Evolutionary conservation across 2,888 invertebrate species (phyloP).

Genomic region (Bellardia pandia): DNA sequence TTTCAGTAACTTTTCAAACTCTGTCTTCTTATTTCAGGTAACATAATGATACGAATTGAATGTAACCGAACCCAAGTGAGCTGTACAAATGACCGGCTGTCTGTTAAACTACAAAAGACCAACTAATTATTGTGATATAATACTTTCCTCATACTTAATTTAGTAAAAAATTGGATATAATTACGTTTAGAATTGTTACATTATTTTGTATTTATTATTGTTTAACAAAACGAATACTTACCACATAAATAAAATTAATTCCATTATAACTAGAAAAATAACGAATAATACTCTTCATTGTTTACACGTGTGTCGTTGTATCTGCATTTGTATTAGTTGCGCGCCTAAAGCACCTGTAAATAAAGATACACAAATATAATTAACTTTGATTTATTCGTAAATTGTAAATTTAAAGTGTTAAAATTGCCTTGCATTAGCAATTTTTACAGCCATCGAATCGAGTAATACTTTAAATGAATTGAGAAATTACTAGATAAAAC

Average conservation of each 20-base stretch:
- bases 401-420: not conserved
- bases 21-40: no score
- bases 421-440: not conserved
- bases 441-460: not conserved
- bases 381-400: conserved; percentile 9
- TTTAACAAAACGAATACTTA: conserved; percentile 74
- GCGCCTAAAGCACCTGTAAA: conserved; percentile 74
- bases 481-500: conserved; percentile 6
- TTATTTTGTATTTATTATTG: no score
- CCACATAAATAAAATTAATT: conserved; percentile 80
- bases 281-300: conserved; percentile 80
- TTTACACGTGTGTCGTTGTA: conserved; percentile 72
- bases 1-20: no score
- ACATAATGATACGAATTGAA: no score
- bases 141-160: no score
- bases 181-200: no score
- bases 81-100: no score
- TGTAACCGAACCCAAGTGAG: no score
- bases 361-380: conserved; percentile 45
- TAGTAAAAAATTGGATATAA: no score
- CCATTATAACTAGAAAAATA: conserved; percentile 79
- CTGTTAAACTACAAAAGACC: no score
- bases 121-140: no score
- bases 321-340: conserved; percentile 72
- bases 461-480: not conserved